Conservation (phyloP, 1,140 invertebrate species). For the Drosophila pruinosa region DNA sequence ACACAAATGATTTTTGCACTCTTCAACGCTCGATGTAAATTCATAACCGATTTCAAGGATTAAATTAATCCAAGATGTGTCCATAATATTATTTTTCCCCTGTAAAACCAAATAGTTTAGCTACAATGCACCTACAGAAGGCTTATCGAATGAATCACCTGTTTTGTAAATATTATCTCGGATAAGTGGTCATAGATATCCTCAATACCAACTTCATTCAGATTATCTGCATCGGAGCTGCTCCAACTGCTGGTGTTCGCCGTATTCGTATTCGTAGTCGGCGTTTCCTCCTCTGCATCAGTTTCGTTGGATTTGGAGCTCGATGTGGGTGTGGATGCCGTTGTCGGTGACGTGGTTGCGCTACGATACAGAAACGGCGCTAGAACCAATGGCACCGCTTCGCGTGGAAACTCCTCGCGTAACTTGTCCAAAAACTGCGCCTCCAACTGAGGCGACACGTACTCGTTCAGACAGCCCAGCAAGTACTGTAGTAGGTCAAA, state of each 20-base stretch:
- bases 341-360: slow-evolving; percentile 44
- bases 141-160: slow-evolving; percentile 22
- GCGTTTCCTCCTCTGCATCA: slow-evolving; percentile 67
- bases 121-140: not conserved
- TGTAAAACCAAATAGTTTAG: slow-evolving; percentile 9
- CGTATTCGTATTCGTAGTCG: slow-evolving; percentile 26
- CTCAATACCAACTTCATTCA: slow-evolving; percentile 78
- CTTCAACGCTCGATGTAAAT: slow-evolving; percentile 93
- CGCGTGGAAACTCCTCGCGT: slow-evolving; percentile 93
- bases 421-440: slow-evolving; percentile 92
- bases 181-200: slow-evolving; percentile 82
- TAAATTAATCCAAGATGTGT: slow-evolving; percentile 90
- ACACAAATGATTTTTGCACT: slow-evolving; percentile 92
- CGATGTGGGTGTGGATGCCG: not conserved
- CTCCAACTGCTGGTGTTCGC: slow-evolving; percentile 50
- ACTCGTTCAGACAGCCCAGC: slow-evolving; percentile 85
- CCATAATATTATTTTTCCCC: slow-evolving; percentile 86
- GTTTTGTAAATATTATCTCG: slow-evolving; percentile 80
- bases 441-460: slow-evolving; percentile 87
- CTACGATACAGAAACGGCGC: slow-evolving; percentile 92
- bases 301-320: slow-evolving; percentile 48
- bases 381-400: slow-evolving; percentile 93
- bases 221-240: slow-evolving; percentile 63
- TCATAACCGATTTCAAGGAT: slow-evolving; percentile 95
- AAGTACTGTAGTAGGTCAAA: slow-evolving; percentile 94